Evolutionary conservation across 2,888 invertebrate species (phyloP), one percentile per base, ranked within the genome.

Genomic region (Fissipunctia ypsillon): DNA sequence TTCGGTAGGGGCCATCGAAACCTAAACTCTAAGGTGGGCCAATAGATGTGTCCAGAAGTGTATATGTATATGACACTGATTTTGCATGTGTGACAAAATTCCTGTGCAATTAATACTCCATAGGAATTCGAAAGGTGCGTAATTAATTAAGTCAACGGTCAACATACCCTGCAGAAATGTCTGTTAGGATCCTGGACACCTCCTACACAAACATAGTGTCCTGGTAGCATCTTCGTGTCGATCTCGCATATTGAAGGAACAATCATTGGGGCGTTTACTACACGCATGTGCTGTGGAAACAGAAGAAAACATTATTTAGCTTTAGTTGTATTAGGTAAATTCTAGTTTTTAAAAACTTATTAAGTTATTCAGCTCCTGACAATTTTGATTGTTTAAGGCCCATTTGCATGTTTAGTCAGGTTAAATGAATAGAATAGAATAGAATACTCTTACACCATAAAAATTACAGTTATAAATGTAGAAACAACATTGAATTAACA

Each of bases 121-220:
- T 22, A 41, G 2, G 5, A 14, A 28, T 16, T 9, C 14, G 9
- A 31, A 64, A 35, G 35, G 16, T 6, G 16, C 0, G 35, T 14
- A n/a, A 14, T 71, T 19, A 45, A 22, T 2, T 1, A 67, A 25
- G 6, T 31, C n/a, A 48, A 16, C 3, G 14, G 41, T 48, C 16
- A 50, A 84, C 93, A 83, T 88, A 96, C 96, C 88, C 96, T 92
- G 81, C 96, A 96, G 72, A 95, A 95, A 68, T 95, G 94, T 73
- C 95, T 87, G 84, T 95, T 93, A 3, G 95, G 94, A 74, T 96
- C 96, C 67, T 95, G 95, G 0, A 96, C 95, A 3, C 95, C 95
- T 48, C 94, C 94, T 3, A 94, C 78, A 65, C 96, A 96, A 76
- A 96, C 88, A 76, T 93, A 96, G 71, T 94, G 92, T 2, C 94